Evolutionary conservation across 1,140 invertebrate species (phyloP).

Genomic region (Caerostris extrusa): DNA sequence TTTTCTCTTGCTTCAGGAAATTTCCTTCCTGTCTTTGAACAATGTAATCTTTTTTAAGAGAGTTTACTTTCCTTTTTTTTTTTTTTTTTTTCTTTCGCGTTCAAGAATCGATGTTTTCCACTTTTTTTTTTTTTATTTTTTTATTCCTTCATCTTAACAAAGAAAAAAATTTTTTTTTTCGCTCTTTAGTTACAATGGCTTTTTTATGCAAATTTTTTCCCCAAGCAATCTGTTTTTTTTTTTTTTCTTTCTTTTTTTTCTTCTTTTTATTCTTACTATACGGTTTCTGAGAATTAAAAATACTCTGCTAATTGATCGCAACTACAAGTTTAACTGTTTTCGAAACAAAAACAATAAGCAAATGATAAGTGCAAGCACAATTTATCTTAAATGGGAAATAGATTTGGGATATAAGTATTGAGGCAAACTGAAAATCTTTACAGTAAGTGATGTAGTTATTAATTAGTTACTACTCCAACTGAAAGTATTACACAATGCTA

Average conservation of each 20-base stretch:
- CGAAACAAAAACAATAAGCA: no score
- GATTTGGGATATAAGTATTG: no score
- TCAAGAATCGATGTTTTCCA: constrained; percentile 42
- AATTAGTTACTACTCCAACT: no score
- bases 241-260: constrained; percentile 24
- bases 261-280: not conserved
- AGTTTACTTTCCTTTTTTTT: constrained; percentile 37
- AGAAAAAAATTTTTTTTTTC: not conserved
- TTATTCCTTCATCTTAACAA: constrained; percentile 33
- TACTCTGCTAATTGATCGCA: not conserved
- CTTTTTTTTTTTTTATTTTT: not conserved
- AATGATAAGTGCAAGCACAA: no score
- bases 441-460: no score
- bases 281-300: not conserved
- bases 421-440: no score
- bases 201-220: not conserved
- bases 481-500: no score
- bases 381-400: no score
- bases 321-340: not conserved
- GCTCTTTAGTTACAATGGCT: constrained; percentile 53
- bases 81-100: constrained; percentile 3
- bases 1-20: constrained; percentile 37
- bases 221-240: constrained; percentile 64
- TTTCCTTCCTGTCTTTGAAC: constrained; percentile 48
- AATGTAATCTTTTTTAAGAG: constrained; percentile 76